Evolutionary conservation across 1,140 invertebrate genomes (phyloP).

Genomic region (Aporrectodea caliginosa): DNA sequence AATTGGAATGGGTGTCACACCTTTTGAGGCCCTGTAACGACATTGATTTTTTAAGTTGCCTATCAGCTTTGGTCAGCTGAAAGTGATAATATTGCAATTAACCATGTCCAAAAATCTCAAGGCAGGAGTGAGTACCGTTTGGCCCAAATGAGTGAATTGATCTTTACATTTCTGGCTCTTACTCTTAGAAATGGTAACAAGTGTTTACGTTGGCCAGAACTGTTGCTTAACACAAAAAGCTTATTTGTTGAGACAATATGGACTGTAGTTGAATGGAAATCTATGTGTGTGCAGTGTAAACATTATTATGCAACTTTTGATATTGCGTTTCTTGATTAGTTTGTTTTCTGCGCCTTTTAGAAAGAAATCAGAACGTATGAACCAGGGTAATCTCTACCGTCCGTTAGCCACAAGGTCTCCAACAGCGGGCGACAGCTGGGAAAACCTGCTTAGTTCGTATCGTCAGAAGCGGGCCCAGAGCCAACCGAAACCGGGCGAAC

Average conservation of each 20-base stretch:
- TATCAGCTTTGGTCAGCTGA: too few species aligned
- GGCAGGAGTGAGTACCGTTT: too few species aligned
- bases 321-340: background rate
- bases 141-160: too few species aligned
- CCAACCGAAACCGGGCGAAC: background rate
- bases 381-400: background rate
- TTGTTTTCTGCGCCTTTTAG: background rate
- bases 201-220: background rate
- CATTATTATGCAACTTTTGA: background rate
- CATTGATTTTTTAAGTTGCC: too few species aligned
- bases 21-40: too few species aligned
- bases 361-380: background rate
- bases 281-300: background rate
- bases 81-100: too few species aligned
- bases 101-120: too few species aligned
- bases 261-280: too few species aligned
- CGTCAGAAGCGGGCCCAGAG: background rate
- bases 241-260: too few species aligned
- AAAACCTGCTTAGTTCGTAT: background rate
- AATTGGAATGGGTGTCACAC: too few species aligned
- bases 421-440: slow-evolving; percentile 1
- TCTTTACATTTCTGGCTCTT: too few species aligned
- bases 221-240: background rate
- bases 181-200: background rate
- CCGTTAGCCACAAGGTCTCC: background rate